Evolutionary conservation across 2,113 vertebrate species (phyloP).

Genomic region (Emydocephalus ijimae): DNA sequence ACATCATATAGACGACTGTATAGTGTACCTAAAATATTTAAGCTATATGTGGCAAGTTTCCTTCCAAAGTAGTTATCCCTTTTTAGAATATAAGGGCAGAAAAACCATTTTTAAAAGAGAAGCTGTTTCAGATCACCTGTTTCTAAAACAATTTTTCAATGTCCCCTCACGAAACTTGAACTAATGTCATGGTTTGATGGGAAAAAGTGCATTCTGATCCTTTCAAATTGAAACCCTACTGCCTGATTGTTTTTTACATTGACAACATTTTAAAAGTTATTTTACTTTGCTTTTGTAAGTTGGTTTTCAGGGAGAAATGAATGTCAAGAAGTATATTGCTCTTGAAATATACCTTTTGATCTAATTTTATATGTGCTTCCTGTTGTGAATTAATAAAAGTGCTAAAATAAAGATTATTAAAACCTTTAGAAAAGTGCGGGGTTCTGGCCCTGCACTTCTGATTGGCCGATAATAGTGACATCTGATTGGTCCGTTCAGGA

Average conservation of each 20-base stretch:
- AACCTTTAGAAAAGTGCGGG: no score
- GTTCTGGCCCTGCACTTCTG: no score
- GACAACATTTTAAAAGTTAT: slow-evolving; percentile 12
- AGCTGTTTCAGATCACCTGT: background rate
- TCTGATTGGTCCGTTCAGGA: no score
- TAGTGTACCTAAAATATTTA: background rate
- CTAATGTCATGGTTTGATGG: background rate
- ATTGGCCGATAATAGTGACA: no score
- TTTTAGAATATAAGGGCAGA: background rate
- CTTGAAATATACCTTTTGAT: background rate
- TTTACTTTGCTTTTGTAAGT: slow-evolving; percentile 2
- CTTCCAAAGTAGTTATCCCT: background rate
- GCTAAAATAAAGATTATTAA: no score
- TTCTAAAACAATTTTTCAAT: background rate
- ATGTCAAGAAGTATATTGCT: background rate
- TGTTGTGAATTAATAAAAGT: no score
- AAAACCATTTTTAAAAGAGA: background rate
- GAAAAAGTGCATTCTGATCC: background rate
- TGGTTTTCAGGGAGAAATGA: slow-evolving; percentile 2
- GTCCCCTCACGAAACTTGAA: background rate
- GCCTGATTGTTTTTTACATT: background rate
- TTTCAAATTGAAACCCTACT: background rate
- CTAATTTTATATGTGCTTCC: background rate
- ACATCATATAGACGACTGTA: background rate
- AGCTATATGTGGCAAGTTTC: background rate